Evolutionary conservation across 2,113 vertebrate species (phyloP).

Genomic region (Myxocyprinus asiaticus): DNA sequence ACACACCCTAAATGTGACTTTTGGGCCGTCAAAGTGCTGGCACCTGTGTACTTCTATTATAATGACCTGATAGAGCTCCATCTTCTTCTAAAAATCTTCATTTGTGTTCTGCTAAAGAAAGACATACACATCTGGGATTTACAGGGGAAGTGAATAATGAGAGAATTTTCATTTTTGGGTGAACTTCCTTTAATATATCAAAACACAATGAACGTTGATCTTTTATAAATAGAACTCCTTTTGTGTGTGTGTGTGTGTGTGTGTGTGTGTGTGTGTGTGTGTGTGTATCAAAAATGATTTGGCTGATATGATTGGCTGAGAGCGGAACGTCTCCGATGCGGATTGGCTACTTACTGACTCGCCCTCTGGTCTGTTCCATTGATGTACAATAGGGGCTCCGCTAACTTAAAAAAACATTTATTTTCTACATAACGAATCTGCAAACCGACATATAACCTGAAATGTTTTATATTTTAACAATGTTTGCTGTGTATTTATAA

Average conservation of each 20-base stretch:
- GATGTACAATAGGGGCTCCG: background rate
- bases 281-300: background rate
- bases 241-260: background rate
- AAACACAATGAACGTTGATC: background rate
- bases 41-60: too few species aligned
- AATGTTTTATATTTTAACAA: background rate
- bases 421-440: too few species aligned
- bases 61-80: too few species aligned
- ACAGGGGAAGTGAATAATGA: too few species aligned
- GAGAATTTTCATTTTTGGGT: too few species aligned
- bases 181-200: too few species aligned
- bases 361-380: conserved; percentile 62
- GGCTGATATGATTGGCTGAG: conserved; percentile 62
- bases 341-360: conserved; percentile 61
- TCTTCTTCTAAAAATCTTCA: too few species aligned
- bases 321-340: conserved; percentile 26
- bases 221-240: conserved; percentile 44
- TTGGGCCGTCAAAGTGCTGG: too few species aligned
- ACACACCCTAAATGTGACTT: too few species aligned
- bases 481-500: too few species aligned
- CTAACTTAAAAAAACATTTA: background rate
- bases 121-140: too few species aligned
- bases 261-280: background rate
- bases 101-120: too few species aligned
- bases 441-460: background rate